Base-by-base conservation (phyloP, 2,113 vertebrate species). In the Elachura formosa region DNA sequence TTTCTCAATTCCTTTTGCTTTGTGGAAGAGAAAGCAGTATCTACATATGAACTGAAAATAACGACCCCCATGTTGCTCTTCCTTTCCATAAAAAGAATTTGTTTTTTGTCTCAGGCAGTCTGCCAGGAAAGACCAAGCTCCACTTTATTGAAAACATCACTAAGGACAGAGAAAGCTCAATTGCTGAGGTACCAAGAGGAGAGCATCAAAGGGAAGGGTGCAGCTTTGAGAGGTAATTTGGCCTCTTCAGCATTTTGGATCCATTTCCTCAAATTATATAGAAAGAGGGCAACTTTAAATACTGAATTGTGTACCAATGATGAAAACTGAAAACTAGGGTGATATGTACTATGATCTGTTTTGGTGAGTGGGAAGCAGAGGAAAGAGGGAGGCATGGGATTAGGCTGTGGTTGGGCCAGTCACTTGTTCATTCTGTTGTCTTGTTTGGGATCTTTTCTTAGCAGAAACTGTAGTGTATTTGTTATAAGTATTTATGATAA, bases 71-170 rank as follows among this genome's bases (percentile, higher is more conserved):
- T 15, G 10, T 41, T 73, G 43, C 11, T 94, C 69, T 95, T 95
- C 67, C 79, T 90, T 88, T 73, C 73, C 56, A 48, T 43, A 89
- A 75, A 92, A 87, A 68, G 31, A 34, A 90, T 59, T 78, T n/a
- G n/a, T 51, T 59, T 89, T 62, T 78, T 94, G 45, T 78, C 77
- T 84, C 4, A 1, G 84, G 73, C 84, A 93, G 28, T 25, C 73
- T 90, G 54, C 86, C 86, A 92, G 59, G 75, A 93, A 90, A 92
- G 67, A 86, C 49, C 54, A 92, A 76, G 40, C 49, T 90, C 55
- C 46, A 20, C 5, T 11, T 76, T 49, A 18, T 33, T 90, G 79
- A 80, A 94, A 92, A 86, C 63, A 66, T 66, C 38, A 77, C 25
- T 22, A 69, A 93, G 21, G 61, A 93, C 54, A 88, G 63, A 83